phyloP scores from a whole-genome alignment of 2,888 invertebrate genomes.

The Agrochola circellaris region DNA sequence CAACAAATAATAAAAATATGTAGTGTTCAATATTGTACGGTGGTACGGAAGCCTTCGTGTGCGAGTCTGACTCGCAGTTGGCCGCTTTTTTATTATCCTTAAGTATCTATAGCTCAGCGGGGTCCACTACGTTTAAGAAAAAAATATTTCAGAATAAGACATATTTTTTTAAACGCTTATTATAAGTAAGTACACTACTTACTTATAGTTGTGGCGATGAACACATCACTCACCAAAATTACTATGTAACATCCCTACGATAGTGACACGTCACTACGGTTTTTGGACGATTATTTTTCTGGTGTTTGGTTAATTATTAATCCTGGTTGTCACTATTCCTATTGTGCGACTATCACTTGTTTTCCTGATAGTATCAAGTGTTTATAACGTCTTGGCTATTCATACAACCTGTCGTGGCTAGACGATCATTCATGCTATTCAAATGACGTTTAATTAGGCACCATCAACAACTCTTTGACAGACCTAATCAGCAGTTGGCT shows the following conservation, averaged over 20 bases:
- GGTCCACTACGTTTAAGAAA: background rate
- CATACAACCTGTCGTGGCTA: conserved; percentile 20
- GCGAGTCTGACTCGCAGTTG: background rate
- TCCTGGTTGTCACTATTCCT: too few relatives aligned
- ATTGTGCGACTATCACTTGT: too few relatives aligned
- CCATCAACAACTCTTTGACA: conserved; percentile 22
- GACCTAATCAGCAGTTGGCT: conserved; percentile 41
- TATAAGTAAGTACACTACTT: too few relatives aligned
- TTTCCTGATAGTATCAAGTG: too few relatives aligned
- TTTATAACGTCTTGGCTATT: background rate
- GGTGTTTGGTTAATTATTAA: too few relatives aligned
- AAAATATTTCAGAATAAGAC: background rate
- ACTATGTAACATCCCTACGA: too few relatives aligned
- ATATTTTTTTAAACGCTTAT: too few relatives aligned
- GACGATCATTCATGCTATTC: conserved; percentile 42
- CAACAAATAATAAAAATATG: background rate
- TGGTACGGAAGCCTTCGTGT: background rate
- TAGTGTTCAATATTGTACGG: background rate
- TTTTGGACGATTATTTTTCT: too few relatives aligned
- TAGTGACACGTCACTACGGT: too few relatives aligned
- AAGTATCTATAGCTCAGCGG: background rate
- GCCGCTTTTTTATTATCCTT: background rate
- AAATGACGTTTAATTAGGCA: conserved; percentile 34
- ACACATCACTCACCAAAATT: too few relatives aligned
- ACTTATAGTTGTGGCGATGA: too few relatives aligned